Evolutionary conservation across 2,797 vertebrate species (phyloP).

Genomic region (Danio choprae): DNA sequence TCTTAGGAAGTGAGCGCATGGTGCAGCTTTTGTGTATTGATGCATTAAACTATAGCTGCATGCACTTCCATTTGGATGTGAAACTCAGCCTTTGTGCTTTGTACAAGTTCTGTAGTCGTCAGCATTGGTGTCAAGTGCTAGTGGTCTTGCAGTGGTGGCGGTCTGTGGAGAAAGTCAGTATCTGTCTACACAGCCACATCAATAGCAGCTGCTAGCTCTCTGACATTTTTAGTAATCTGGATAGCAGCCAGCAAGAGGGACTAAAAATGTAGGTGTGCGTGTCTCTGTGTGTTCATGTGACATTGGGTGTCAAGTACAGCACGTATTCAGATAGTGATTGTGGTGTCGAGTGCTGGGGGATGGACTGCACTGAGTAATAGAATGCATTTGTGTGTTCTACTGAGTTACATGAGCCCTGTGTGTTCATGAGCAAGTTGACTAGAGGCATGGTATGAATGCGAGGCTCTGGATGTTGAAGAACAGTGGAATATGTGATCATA

Average conservation of each 20-base stretch:
- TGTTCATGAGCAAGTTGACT: not conserved
- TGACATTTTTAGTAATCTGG: constrained; percentile 58
- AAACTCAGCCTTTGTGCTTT: not conserved
- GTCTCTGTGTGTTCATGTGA: constrained; percentile 33
- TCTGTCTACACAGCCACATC: constrained; percentile 29
- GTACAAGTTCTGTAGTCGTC: not conserved
- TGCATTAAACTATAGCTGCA: not conserved
- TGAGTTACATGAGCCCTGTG: not conserved
- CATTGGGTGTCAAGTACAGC: constrained; percentile 18
- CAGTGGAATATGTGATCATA: not conserved
- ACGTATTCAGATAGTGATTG: not conserved
- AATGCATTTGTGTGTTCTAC: constrained; percentile 22
- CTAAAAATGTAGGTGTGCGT: constrained; percentile 45
- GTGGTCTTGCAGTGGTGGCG: constrained; percentile 20
- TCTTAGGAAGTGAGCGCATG: not conserved
- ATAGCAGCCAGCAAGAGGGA: constrained; percentile 38
- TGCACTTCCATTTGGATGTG: not conserved
- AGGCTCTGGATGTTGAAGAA: constrained; percentile 5
- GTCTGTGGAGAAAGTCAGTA: constrained; percentile 8
- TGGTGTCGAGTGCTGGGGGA: constrained; percentile 7
- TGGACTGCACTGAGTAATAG: constrained; percentile 16
- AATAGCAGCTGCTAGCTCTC: constrained; percentile 50
- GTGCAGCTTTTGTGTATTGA: not conserved
- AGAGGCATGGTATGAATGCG: not conserved
- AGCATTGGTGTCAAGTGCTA: constrained; percentile 11